phyloP scores from a whole-genome alignment of 30 jellyfish, hydroid and myxozoan species.

The Sanderia malayensis region DNA sequence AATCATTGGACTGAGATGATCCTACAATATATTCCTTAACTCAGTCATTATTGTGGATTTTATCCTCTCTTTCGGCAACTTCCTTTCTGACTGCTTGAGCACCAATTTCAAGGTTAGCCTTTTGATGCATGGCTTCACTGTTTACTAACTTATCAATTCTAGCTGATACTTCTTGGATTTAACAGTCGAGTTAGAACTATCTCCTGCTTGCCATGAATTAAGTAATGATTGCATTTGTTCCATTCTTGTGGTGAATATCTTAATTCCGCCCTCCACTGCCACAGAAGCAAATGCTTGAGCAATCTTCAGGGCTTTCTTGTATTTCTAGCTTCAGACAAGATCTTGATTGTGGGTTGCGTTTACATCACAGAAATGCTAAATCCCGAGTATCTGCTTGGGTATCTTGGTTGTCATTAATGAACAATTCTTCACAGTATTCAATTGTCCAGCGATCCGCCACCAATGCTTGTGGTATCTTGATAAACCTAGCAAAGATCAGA shows the following conservation, averaged over 20 bases:
- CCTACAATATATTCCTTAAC: not conserved
- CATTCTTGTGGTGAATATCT: conserved; percentile 19
- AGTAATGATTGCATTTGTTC: conserved; percentile 25
- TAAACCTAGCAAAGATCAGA: not conserved
- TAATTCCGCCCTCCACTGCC: conserved; percentile 60
- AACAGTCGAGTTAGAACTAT: not conserved
- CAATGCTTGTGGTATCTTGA: conserved; percentile 9
- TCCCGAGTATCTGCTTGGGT: not conserved
- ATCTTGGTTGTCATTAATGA: not conserved
- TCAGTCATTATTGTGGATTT: not conserved
- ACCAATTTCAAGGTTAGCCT: not conserved
- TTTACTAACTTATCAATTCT: not conserved
- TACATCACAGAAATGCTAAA: not conserved
- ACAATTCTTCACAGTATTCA: conserved; percentile 1
- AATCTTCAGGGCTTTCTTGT: conserved; percentile 1
- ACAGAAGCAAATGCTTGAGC: conserved; percentile 41
- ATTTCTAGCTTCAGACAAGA: conserved; percentile 18
- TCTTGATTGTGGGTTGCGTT: not conserved
- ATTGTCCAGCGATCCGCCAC: conserved; percentile 50
- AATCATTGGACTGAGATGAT: conserved; percentile 1
- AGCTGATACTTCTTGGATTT: not conserved
- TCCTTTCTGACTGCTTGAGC: not conserved
- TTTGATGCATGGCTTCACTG: not conserved
- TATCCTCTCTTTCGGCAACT: conserved; percentile 1
- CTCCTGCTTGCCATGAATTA: conserved; percentile 15